Conservation (phyloP, 2,888 invertebrate species). For the Tromatobia lineatoria region DNA sequence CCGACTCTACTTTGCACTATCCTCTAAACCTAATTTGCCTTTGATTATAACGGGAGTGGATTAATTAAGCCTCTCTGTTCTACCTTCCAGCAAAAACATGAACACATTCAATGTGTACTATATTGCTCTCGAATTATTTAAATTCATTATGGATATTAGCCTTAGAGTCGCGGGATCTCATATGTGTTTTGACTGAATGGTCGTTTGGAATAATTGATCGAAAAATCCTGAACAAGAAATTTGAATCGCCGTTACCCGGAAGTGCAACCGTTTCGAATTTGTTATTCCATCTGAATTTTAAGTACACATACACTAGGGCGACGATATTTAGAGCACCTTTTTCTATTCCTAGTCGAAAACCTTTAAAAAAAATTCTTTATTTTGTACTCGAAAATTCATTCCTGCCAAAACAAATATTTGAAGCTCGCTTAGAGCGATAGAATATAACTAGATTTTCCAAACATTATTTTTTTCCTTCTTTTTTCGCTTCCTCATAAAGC, state of each 20-base stretch:
- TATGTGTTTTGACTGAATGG: neutral
- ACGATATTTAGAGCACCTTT: no score
- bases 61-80: slow-evolving; percentile 39
- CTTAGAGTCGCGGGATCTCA: neutral
- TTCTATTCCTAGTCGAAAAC: no score
- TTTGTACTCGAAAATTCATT: no score
- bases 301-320: no score
- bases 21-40: slow-evolving; percentile 64
- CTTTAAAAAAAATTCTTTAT: no score
- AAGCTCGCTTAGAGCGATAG: no score
- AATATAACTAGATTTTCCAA: no score
- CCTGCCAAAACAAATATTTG: no score
- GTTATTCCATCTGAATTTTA: no score
- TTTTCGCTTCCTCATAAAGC: no score
- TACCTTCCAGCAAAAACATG: slow-evolving; percentile 17
- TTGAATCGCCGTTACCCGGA: neutral
- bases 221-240: neutral
- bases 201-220: neutral
- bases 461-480: no score
- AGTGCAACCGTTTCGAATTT: neutral
- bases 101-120: slow-evolving; percentile 40
- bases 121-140: slow-evolving; percentile 59
- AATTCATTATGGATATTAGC: slow-evolving; percentile 37
- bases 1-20: slow-evolving; percentile 36
- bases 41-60: slow-evolving; percentile 66